Conservation (phyloP, 2,797 vertebrate species). For the Sciurus carolinensis region DNA sequence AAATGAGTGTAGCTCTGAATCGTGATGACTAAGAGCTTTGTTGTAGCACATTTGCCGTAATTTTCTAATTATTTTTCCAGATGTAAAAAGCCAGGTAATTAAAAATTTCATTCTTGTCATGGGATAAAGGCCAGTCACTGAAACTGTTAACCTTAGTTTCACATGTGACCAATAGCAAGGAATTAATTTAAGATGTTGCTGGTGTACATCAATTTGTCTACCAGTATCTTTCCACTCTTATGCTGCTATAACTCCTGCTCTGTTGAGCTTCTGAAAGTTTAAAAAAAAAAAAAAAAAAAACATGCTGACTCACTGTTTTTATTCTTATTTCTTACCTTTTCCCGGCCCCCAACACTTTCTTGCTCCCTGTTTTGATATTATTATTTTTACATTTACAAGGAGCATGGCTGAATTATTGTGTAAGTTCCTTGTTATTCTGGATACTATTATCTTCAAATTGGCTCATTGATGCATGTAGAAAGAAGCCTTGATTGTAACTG, state of each 20-base stretch:
- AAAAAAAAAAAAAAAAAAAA: neutral
- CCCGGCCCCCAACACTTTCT: neutral
- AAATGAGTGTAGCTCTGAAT: neutral
- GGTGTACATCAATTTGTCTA: neutral
- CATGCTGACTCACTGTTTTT: conserved; percentile 21
- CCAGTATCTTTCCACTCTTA: neutral
- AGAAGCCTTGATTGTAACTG: neutral
- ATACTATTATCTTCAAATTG: neutral
- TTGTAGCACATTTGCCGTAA: neutral
- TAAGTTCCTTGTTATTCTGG: neutral
- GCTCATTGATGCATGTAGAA: neutral
- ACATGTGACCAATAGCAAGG: conserved; percentile 1
- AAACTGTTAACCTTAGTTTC: conserved; percentile 19
- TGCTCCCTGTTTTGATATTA: neutral
- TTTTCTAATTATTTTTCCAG: neutral
- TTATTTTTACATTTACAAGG: neutral
- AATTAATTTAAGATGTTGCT: conserved; percentile 24
- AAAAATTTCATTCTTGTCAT: neutral
- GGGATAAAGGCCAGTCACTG: neutral
- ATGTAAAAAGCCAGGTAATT: neutral
- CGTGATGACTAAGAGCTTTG: neutral
- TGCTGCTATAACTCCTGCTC: neutral
- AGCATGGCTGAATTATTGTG: neutral
- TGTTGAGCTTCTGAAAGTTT: conserved; percentile 29
- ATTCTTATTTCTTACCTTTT: neutral